These are phyloP conservation scores for Suncus etruscus DNA, from an alignment of 2,113 vertebrate species.

Conservation along the genomic window DNA sequence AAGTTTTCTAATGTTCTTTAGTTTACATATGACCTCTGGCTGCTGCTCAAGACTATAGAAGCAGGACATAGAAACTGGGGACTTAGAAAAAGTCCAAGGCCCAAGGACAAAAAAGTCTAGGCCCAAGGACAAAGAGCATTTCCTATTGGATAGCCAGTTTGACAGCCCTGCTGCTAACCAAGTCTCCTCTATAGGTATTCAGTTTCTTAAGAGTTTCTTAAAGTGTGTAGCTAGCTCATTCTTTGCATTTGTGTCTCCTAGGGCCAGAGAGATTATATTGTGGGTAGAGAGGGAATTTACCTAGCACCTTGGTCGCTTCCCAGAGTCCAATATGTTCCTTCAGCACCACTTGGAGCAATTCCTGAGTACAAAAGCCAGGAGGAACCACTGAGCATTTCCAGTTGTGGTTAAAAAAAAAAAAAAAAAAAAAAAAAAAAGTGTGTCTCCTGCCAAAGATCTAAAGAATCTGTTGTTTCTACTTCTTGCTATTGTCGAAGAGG, in stretches of 20 bases:
- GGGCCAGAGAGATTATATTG: too few species aligned
- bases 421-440: too few species aligned
- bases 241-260: background rate
- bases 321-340: too few species aligned
- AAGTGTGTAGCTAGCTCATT: background rate
- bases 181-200: background rate
- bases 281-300: too few species aligned
- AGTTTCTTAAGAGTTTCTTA: background rate
- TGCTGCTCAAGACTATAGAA: background rate
- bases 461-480: background rate
- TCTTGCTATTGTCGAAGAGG: background rate
- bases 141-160: slow-evolving; percentile 28
- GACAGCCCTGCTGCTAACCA: background rate
- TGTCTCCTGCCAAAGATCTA: slow-evolving; percentile 4
- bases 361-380: too few species aligned
- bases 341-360: too few species aligned
- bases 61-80: background rate
- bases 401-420: too few species aligned
- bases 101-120: background rate
- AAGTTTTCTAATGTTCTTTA: background rate
- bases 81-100: background rate
- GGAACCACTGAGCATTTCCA: too few species aligned
- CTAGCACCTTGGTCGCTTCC: too few species aligned
- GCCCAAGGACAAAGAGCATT: background rate
- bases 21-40: background rate